These are phyloP conservation scores for Idaea dimidiata DNA, from an alignment of 2,888 invertebrate genomes.

Conservation along the genomic window DNA sequence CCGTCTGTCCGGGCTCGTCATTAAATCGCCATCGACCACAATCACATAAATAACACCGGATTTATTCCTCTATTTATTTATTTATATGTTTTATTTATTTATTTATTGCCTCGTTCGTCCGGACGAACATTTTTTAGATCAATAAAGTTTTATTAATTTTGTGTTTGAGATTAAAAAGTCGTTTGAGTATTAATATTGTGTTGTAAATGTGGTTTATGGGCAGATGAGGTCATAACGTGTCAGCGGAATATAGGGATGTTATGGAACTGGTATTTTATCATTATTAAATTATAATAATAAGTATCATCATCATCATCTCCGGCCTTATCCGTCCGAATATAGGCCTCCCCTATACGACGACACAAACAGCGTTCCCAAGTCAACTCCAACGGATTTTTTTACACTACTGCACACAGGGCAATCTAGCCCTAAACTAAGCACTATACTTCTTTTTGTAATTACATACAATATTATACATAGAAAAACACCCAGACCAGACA, in stretches of 20 bases:
- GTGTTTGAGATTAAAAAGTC: constrained; percentile 30
- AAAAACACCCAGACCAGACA: too few species aligned
- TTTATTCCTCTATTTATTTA: constrained; percentile 61
- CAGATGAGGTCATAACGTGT: constrained; percentile 2
- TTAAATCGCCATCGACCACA: constrained; percentile 59
- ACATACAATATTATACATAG: too few species aligned
- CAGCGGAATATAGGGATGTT: neutral
- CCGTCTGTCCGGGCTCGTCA: constrained; percentile 49
- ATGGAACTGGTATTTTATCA: neutral
- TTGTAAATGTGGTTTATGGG: constrained; percentile 25
- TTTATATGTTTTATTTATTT: constrained; percentile 55
- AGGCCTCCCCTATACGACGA: too few species aligned
- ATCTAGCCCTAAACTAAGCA: too few species aligned
- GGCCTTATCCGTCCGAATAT: too few species aligned
- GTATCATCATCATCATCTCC: too few species aligned
- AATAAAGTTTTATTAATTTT: constrained; percentile 35
- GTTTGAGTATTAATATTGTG: constrained; percentile 29
- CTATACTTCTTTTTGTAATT: too few species aligned
- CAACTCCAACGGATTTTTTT: too few species aligned
- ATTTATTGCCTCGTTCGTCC: constrained; percentile 39
- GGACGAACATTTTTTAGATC: constrained; percentile 30
- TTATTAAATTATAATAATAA: neutral
- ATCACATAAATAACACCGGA: constrained; percentile 62
- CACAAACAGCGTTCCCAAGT: too few species aligned
- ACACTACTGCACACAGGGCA: too few species aligned